Percentiles rank a stretch among this genome's conserved stretches.
phyloP scores from a whole-genome alignment of 2,113 vertebrate genomes.

The Thunnus maccoyii region DNA sequence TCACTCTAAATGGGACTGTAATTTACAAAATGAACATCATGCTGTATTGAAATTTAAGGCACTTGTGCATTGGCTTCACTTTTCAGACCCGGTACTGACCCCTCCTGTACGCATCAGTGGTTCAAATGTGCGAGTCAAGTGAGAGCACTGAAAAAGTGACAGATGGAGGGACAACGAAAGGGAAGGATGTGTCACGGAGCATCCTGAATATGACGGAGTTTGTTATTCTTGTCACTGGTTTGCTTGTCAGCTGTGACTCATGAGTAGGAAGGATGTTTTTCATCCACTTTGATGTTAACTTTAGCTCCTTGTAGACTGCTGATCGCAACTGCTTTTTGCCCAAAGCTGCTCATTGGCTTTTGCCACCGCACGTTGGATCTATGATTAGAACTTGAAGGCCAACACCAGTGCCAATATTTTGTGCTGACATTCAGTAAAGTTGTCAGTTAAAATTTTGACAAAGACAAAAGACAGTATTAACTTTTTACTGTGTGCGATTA shows the following conservation, averaged over 20 bases:
- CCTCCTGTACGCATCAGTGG: neutral
- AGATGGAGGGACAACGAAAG: neutral
- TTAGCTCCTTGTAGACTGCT: slow-evolving; percentile 20
- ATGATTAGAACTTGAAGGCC: no score
- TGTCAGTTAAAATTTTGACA: no score
- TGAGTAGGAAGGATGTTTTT: slow-evolving; percentile 49
- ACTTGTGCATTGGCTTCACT: no score
- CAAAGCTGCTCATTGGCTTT: neutral
- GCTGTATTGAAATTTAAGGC: no score
- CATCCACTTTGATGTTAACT: slow-evolving; percentile 50
- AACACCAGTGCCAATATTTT: neutral
- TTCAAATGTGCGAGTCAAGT: neutral
- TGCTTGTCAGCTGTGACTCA: slow-evolving; percentile 1
- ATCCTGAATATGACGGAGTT: slow-evolving; percentile 37
- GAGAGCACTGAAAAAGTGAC: slow-evolving; percentile 29
- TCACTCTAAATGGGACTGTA: no score
- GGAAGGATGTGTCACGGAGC: slow-evolving; percentile 62
- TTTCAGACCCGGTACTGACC: no score
- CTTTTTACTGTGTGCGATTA: no score
- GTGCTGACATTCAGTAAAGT: neutral
- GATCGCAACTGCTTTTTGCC: slow-evolving; percentile 9
- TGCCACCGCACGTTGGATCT: neutral
- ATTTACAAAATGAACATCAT: no score
- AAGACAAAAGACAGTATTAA: no score
- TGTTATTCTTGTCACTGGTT: slow-evolving; percentile 21